phyloP scores from a whole-genome alignment of 2,113 vertebrate genomes.

The Gymnarchus niloticus region DNA sequence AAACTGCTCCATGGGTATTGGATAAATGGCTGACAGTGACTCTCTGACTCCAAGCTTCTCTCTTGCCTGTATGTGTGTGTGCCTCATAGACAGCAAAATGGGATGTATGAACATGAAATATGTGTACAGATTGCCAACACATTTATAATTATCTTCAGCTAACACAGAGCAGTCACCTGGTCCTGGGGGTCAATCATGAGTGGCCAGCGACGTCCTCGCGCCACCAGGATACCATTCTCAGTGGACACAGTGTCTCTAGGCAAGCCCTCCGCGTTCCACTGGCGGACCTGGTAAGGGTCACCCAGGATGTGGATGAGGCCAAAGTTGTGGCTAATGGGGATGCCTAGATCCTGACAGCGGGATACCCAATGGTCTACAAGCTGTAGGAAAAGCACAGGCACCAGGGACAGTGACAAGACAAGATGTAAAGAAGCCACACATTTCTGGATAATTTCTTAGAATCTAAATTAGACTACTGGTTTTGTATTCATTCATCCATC shows the following conservation, averaged over 20 bases:
- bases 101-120: too few species aligned
- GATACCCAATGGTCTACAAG: constrained; percentile 72
- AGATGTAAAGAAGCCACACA: neutral
- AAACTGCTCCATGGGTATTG: too few species aligned
- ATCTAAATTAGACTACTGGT: too few species aligned
- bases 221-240: constrained; percentile 77
- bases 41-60: too few species aligned
- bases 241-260: constrained; percentile 72
- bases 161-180: constrained; percentile 57
- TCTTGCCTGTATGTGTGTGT: too few species aligned
- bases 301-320: constrained; percentile 73
- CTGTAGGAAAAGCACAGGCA: constrained; percentile 52
- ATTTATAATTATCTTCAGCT: neutral
- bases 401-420: neutral
- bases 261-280: constrained; percentile 77
- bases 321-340: constrained; percentile 72
- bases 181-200: constrained; percentile 84
- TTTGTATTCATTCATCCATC: too few species aligned
- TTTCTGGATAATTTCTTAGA: neutral
- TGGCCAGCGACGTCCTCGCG: constrained; percentile 71
- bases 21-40: too few species aligned
- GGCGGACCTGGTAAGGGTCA: constrained; percentile 70
- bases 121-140: too few species aligned
- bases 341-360: constrained; percentile 63
- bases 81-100: too few species aligned